Percentiles rank a stretch among this genome's conserved stretches.
phyloP scores from a whole-genome alignment of 37 sponge, comb jelly and placozoan species.

The Bolinopsis microptera region DNA sequence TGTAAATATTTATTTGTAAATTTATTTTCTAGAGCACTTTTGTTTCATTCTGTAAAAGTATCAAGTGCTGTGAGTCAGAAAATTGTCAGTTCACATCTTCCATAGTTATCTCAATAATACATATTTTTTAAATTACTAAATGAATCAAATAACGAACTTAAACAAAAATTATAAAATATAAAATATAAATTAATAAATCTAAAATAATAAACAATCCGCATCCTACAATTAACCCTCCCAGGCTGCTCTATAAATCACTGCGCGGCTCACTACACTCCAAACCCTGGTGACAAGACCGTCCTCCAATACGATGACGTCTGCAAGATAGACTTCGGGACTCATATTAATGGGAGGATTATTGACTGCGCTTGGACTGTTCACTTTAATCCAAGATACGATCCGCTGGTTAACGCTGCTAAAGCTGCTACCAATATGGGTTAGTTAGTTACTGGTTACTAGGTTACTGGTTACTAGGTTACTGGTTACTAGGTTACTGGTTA shows the following conservation, averaged over 20 bases:
- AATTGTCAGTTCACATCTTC: too few relatives aligned
- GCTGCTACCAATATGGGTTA: constrained; percentile 92
- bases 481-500: too few relatives aligned
- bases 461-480: too few relatives aligned
- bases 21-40: background rate
- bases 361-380: constrained; percentile 99
- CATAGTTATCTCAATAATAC: too few relatives aligned
- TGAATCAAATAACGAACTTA: too few relatives aligned
- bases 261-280: constrained; percentile 99
- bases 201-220: background rate
- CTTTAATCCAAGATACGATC: constrained; percentile 92
- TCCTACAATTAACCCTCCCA: too few relatives aligned
- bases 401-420: constrained; percentile 83
- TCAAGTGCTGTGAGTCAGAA: too few relatives aligned
- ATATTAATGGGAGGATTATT: constrained; percentile 90
- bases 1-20: background rate
- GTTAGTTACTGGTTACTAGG: too few relatives aligned
- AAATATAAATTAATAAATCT: background rate
- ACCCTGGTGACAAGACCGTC: constrained; percentile 93
- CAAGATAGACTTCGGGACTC: constrained; percentile 98
- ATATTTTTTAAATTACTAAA: too few relatives aligned
- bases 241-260: constrained; percentile 97
- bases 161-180: background rate
- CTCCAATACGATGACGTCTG: constrained; percentile 95
- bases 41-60: background rate